Percentiles rank a stretch among this genome's conserved stretches.
Evolutionary conservation across 2,113 vertebrate genomes (phyloP).

Genomic region (Puffinus mauretanicus): DNA sequence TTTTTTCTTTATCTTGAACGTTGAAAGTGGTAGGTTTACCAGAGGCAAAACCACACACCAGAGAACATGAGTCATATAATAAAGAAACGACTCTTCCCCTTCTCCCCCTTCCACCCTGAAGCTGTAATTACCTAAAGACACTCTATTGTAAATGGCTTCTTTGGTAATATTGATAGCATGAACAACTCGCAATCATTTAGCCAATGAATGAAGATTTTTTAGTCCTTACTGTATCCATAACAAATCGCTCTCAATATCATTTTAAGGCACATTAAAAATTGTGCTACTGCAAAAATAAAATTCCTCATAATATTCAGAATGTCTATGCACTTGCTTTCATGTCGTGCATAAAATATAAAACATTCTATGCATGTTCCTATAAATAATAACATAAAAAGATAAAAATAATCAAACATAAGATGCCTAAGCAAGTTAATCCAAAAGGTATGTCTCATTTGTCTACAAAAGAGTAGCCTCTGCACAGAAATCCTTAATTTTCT

Average conservation of each 20-base stretch:
- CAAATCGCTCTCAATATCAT: background rate
- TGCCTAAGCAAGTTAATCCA: background rate
- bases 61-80: conserved; percentile 49
- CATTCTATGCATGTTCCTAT: background rate
- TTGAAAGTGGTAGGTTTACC: conserved; percentile 57
- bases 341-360: background rate
- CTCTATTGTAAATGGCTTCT: conserved; percentile 27
- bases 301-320: background rate
- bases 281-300: background rate
- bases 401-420: background rate
- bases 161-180: background rate
- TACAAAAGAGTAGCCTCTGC: background rate
- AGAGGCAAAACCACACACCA: conserved; percentile 66
- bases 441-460: background rate
- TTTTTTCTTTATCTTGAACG: conserved; percentile 41
- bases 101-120: conserved; percentile 7
- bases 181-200: background rate
- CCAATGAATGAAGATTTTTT: conserved; percentile 3
- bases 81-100: conserved; percentile 15
- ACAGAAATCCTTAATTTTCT: background rate
- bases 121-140: conserved; percentile 35
- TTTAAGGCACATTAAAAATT: conserved; percentile 1
- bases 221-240: background rate
- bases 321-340: background rate
- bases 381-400: background rate